Percentiles rank a stretch among this genome's conserved stretches.
These are phyloP conservation scores for Nymphicus hollandicus DNA, from an alignment of 2,113 vertebrate species.

Conservation along the genomic window DNA sequence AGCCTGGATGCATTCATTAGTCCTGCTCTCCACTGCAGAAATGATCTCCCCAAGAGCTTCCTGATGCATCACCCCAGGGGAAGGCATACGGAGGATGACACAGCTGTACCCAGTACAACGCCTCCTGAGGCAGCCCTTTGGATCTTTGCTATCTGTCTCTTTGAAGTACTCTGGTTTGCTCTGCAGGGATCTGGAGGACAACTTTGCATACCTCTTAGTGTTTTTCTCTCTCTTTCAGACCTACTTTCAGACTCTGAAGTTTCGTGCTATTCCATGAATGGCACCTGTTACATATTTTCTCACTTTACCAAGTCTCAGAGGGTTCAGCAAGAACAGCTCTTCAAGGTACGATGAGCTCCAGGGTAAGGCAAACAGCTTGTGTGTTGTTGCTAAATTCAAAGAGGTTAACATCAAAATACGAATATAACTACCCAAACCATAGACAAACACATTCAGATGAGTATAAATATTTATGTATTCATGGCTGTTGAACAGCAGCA, in stretches of 20 bases:
- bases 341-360: background rate
- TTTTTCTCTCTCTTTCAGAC: background rate
- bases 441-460: background rate
- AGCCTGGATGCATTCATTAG: background rate
- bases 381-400: background rate
- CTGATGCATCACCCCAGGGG: background rate
- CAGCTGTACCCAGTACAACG: fast-evolving
- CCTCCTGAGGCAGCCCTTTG: fast-evolving
- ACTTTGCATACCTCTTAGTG: background rate
- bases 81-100: background rate
- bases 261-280: background rate
- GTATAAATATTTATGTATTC: background rate
- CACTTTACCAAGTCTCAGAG: background rate
- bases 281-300: background rate
- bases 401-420: background rate
- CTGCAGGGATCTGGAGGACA: background rate
- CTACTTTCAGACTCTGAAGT: background rate
- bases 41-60: background rate
- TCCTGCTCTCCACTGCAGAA: background rate
- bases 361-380: background rate
- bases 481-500: background rate
- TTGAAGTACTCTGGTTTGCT: background rate
- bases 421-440: background rate
- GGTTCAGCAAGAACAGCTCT: background rate
- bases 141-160: background rate